A percentile compares a stretch with the other conserved stretches of the same genome.
Conservation (phyloP, 2,888 invertebrate genomes). For the Caenorhabditis doughertyi region DNA sequence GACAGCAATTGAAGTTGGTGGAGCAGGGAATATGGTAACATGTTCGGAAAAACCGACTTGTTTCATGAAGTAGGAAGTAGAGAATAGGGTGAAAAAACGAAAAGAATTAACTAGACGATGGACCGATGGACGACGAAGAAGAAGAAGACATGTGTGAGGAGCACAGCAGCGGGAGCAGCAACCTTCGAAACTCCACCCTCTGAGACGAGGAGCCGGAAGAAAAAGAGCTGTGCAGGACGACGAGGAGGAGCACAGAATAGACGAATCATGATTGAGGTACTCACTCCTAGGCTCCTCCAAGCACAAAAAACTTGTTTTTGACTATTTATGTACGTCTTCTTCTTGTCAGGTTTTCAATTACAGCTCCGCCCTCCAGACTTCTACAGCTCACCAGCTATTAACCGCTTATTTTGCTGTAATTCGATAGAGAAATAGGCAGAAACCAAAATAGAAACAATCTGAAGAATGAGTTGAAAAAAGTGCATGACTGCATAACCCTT, state of each 20-base stretch:
- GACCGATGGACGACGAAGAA: conserved; percentile 36
- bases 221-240: conserved; percentile 38
- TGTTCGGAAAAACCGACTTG: conserved; percentile 61
- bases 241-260: conserved; percentile 44
- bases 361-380: conserved; percentile 33
- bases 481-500: conserved; percentile 29
- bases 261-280: conserved; percentile 63
- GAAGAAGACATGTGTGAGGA: conserved; percentile 47
- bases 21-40: conserved; percentile 56
- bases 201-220: conserved; percentile 36
- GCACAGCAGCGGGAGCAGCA: conserved; percentile 30
- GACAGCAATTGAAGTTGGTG: conserved; percentile 33
- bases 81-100: not conserved
- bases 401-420: conserved; percentile 8
- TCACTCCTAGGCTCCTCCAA: conserved; percentile 34
- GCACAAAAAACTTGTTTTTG: conserved; percentile 51
- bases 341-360: conserved; percentile 61
- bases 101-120: conserved; percentile 44
- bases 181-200: conserved; percentile 62
- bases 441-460: conserved; percentile 14
- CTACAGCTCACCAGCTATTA: not conserved
- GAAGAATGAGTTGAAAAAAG: conserved; percentile 10
- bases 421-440: conserved; percentile 16
- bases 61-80: conserved; percentile 37
- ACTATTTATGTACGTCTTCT: conserved; percentile 51